Evolutionary conservation across 2,113 vertebrate species (phyloP), one percentile per base, ranked within the genome.

Genomic region (Rafetus swinhoei): DNA sequence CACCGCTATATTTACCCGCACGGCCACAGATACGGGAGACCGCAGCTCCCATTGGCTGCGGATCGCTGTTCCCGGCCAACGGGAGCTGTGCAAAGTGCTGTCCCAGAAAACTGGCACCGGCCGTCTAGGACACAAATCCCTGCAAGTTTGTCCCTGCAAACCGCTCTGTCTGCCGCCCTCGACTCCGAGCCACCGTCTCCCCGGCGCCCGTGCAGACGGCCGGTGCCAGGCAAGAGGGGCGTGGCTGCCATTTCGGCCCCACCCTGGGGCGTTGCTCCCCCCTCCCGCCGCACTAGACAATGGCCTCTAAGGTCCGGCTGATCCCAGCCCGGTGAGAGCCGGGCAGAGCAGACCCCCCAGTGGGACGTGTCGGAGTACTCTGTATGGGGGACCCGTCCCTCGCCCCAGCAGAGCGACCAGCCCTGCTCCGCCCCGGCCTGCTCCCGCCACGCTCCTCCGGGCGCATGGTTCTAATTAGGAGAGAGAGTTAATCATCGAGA

Each of bases 391-490:
- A 22, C n/a, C 72, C n/a, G 76, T 35, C 3, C 14, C 79, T 82
- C 24, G 5, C 60, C 83, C 89, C 59, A 65, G 45, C 89, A 74
- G 50, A 4, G 24, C 15, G 6, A 81, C 59, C 39, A 14, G 86
- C 53, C 77, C 39, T 4, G 53, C 69, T 27, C 56, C 9, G 1
- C 32, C 4, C 3, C 76, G 7, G 52, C 59, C 69, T 8, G 79
- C 62, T 45, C 22, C 22, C 35, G 52, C 82, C 11, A 0, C 1
- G 0, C 77, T 81, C 59, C 54, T 32, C 76, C 1, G 0, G 24
- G 21, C 94, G 92, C 89, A 88, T 90, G 97, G 87, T 90, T 97
- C 90, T 92, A 93, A 97, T 98, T 96, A 97, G 27, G 84, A 59
- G 56, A 18, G 27, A 9, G 11, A 81, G 6, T 93, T 95, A 96